phyloP scores from a whole-genome alignment of 2,113 vertebrate species.

The Phrynocephalus versicolor region DNA sequence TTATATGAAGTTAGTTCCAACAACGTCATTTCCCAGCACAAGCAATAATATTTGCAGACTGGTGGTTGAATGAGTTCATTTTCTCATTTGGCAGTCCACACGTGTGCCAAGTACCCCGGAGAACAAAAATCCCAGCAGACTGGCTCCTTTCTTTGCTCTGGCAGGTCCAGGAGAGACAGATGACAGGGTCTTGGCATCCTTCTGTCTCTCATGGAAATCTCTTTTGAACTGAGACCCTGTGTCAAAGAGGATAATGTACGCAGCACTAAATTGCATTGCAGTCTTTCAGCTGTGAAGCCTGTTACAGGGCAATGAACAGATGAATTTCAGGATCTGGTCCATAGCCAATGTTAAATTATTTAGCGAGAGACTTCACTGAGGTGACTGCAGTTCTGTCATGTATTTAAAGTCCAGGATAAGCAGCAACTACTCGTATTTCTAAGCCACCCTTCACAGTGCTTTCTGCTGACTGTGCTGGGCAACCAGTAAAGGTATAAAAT shows the following conservation, averaged over 20 bases:
- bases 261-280: conserved; percentile 1
- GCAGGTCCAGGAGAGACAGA: conserved; percentile 33
- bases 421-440: background rate
- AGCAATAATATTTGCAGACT: background rate
- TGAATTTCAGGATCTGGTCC: conserved; percentile 18
- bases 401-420: conserved; percentile 2
- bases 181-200: conserved; percentile 41
- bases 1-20: background rate
- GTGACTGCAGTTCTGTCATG: conserved; percentile 22
- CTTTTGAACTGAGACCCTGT: conserved; percentile 17
- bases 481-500: background rate
- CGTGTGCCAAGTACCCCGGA: conserved; percentile 33
- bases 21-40: background rate
- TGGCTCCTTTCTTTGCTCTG: conserved; percentile 42
- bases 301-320: conserved; percentile 16
- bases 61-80: conserved; percentile 12
- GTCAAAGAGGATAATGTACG: conserved; percentile 30
- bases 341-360: conserved; percentile 25
- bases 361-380: background rate
- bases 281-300: conserved; percentile 8
- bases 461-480: conserved; percentile 5
- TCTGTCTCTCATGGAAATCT: conserved; percentile 20
- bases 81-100: conserved; percentile 37
- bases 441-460: background rate
- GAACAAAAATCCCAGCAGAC: conserved; percentile 29